Percentiles rank a stretch among this genome's conserved stretches.
Evolutionary conservation across 2,113 vertebrate species (phyloP).

Genomic region (Puntigrus tetrazona): DNA sequence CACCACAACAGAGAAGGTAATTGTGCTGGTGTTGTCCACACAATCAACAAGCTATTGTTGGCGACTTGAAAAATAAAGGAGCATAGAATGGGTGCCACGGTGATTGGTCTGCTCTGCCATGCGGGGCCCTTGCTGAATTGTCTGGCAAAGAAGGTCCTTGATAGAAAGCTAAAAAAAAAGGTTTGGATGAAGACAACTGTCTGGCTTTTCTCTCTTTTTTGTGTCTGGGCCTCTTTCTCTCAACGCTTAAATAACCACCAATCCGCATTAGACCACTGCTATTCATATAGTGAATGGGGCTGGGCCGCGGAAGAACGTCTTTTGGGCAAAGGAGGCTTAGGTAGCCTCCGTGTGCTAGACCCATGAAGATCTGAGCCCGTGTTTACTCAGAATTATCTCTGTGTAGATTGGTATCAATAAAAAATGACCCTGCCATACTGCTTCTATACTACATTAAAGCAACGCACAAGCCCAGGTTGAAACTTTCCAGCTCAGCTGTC

Average conservation of each 20-base stretch:
- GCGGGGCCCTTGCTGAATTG: conserved; percentile 86
- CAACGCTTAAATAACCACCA: conserved; percentile 66
- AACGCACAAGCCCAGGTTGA: neutral
- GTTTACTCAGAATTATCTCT: neutral
- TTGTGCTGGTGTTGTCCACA: conserved; percentile 97
- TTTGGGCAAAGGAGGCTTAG: conserved; percentile 56
- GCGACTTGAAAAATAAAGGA: conserved; percentile 92
- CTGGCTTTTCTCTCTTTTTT: conserved; percentile 76
- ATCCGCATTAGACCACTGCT: conserved; percentile 65
- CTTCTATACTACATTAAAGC: neutral
- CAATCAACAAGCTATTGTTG: conserved; percentile 99
- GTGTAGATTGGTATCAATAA: neutral
- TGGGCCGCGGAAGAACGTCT: conserved; percentile 66
- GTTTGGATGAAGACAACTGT: conserved; percentile 90
- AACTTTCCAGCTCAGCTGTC: conserved; percentile 2
- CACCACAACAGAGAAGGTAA: conserved; percentile 95
- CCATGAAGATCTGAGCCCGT: conserved; percentile 18
- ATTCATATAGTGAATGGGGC: conserved; percentile 68
- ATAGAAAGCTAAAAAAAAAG: conserved; percentile 86
- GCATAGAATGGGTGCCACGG: conserved; percentile 91
- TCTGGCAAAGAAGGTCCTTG: conserved; percentile 87
- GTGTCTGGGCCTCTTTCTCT: conserved; percentile 46
- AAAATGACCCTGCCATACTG: neutral
- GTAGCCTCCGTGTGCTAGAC: conserved; percentile 33
- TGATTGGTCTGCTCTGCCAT: conserved; percentile 92